A percentile compares a stretch with the other conserved stretches of the same genome.
These are phyloP conservation scores for Seriola rivoliana DNA, from an alignment of 2,113 vertebrate genomes.

Conservation along the genomic window DNA sequence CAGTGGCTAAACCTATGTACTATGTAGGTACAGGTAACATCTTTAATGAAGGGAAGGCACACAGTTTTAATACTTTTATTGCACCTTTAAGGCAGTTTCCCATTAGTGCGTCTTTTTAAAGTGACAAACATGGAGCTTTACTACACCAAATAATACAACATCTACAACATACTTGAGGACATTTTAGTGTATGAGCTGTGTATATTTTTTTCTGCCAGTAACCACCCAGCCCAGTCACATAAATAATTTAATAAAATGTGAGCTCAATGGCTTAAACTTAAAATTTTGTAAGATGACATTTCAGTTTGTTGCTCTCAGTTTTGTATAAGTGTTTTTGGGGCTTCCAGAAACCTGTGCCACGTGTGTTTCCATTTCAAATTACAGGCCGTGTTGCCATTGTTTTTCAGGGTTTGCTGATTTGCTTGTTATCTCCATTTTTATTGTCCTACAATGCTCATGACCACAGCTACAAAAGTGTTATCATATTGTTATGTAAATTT, in stretches of 20 bases:
- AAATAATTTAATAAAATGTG: neutral
- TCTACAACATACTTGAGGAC: neutral
- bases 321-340: neutral
- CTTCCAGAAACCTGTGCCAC: neutral
- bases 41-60: neutral
- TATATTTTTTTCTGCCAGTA: neutral
- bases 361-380: neutral
- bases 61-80: slow-evolving; percentile 37
- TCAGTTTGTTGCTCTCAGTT: neutral
- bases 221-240: neutral
- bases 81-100: neutral
- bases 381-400: no score
- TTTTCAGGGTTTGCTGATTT: neutral
- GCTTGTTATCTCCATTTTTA: neutral
- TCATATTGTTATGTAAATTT: neutral
- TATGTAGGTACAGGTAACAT: neutral
- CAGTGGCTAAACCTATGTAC: neutral
- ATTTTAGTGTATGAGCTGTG: neutral
- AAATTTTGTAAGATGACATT: neutral
- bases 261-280: neutral
- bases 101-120: slow-evolving; percentile 23
- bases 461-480: neutral
- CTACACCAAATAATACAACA: neutral
- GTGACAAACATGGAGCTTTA: neutral
- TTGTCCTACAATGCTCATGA: neutral